Percentiles rank a stretch among this genome's conserved stretches.
phyloP scores from a whole-genome alignment of 1,140 invertebrate genomes.

The Calliopsis andreniformis region DNA sequence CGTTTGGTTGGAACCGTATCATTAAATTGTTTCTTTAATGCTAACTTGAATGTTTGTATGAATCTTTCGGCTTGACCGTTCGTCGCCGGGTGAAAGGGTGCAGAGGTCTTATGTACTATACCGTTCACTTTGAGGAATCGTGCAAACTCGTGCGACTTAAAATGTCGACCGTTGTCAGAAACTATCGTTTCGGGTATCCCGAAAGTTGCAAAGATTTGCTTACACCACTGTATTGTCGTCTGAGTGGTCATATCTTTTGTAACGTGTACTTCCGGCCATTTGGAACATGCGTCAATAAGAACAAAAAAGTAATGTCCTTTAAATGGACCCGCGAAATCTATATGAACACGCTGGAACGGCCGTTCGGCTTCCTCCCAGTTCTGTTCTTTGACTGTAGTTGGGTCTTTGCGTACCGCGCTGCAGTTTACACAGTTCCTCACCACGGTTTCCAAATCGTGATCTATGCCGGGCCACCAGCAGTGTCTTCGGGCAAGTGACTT shows the following conservation, averaged over 20 bases:
- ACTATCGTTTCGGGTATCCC: background rate
- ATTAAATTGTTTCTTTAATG: too few relatives aligned
- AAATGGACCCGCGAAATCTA: slow-evolving; percentile 80
- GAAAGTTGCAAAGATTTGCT: slow-evolving; percentile 8
- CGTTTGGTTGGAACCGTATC: too few relatives aligned
- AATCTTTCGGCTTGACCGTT: too few relatives aligned
- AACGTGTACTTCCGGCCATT: background rate
- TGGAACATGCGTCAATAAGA: slow-evolving; percentile 71
- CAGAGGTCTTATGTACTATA: background rate
- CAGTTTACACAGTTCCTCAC: slow-evolving; percentile 33
- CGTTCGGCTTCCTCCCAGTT: background rate
- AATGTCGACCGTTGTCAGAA: background rate
- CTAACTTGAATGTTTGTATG: too few relatives aligned
- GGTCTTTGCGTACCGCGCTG: slow-evolving; percentile 41
- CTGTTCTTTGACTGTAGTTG: slow-evolving; percentile 33
- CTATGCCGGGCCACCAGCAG: slow-evolving; percentile 78
- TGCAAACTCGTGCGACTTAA: background rate
- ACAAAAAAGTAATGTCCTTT: slow-evolving; percentile 73
- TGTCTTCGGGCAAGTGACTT: slow-evolving; percentile 77
- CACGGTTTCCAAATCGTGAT: slow-evolving; percentile 62
- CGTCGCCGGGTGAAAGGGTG: background rate
- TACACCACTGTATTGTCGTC: slow-evolving; percentile 6
- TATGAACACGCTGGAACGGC: slow-evolving; percentile 70
- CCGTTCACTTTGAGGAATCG: slow-evolving; percentile 1
- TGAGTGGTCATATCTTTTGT: background rate